phyloP scores from a whole-genome alignment of 2,888 invertebrate species.

The Ptychoptera albimana region DNA sequence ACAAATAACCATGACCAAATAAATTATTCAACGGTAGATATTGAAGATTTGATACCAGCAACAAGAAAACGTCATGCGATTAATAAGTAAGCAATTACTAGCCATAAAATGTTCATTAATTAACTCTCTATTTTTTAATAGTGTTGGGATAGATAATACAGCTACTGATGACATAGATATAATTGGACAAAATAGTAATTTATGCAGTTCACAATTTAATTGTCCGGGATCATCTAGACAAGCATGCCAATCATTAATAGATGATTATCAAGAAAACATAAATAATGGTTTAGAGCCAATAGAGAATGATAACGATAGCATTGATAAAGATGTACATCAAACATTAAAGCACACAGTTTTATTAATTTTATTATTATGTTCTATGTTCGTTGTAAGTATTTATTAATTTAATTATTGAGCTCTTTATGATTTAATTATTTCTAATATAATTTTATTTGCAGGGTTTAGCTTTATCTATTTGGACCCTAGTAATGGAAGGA shows the following conservation, averaged over 20 bases:
- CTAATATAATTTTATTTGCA: slow-evolving; percentile 23
- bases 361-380: slow-evolving; percentile 59
- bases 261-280: slow-evolving; percentile 35
- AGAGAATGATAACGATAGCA: slow-evolving; percentile 37
- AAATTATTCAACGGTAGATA: slow-evolving; percentile 33
- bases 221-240: slow-evolving; percentile 34
- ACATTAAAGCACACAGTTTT: slow-evolving; percentile 67
- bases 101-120: no score
- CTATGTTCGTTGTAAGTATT: slow-evolving; percentile 73
- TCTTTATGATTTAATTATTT: neutral
- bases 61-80: no score
- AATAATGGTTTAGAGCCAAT: slow-evolving; percentile 35
- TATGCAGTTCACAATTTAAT: slow-evolving; percentile 35
- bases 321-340: slow-evolving; percentile 46
- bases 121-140: no score
- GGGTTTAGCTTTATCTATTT: slow-evolving; percentile 69
- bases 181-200: neutral
- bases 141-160: no score
- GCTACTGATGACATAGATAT: neutral
- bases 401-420: neutral
- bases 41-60: slow-evolving; percentile 40
- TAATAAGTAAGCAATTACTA: no score
- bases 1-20: neutral
- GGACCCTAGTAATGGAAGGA: slow-evolving; percentile 67
- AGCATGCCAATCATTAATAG: slow-evolving; percentile 34